phyloP scores from a whole-genome alignment of 2,888 invertebrate genomes.

The Drosophila suboccidentalis region DNA sequence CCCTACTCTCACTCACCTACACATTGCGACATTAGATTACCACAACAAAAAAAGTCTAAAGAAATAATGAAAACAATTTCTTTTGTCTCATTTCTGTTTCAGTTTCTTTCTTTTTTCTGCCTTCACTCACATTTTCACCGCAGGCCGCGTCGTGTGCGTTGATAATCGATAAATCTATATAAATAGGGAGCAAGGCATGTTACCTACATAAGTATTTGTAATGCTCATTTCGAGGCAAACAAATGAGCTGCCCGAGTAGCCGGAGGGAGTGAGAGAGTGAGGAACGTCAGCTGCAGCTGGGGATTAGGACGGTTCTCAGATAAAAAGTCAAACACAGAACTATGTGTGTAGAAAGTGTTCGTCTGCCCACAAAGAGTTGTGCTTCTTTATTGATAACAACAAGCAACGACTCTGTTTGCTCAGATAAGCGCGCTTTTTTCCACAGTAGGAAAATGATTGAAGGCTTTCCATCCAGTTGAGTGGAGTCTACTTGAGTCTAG shows the following conservation, averaged over 20 bases:
- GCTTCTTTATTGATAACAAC: constrained; percentile 67
- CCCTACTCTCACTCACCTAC: constrained; percentile 18
- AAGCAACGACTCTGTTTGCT: constrained; percentile 50
- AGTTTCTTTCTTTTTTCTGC: constrained; percentile 5
- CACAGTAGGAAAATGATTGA: constrained; percentile 72
- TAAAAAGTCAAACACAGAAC: constrained; percentile 54
- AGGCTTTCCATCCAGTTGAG: constrained; percentile 57
- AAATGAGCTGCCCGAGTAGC: constrained; percentile 42
- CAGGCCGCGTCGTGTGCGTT: constrained; percentile 43
- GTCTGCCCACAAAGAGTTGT: constrained; percentile 47
- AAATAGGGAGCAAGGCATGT: constrained; percentile 30
- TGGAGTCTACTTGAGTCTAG: constrained; percentile 7
- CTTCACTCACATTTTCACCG: constrained; percentile 52
- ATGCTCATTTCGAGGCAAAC: constrained; percentile 52
- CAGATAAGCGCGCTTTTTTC: constrained; percentile 64
- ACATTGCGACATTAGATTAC: constrained; percentile 46
- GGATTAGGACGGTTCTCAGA: constrained; percentile 40
- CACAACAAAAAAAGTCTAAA: constrained; percentile 15
- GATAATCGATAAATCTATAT: constrained; percentile 73
- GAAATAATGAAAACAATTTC: constrained; percentile 45
- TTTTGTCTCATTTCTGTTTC: constrained; percentile 26
- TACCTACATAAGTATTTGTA: constrained; percentile 56
- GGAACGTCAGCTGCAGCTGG: constrained; percentile 58
- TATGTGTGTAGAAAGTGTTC: background rate
- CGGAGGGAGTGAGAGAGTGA: constrained; percentile 8